Base-by-base conservation (phyloP, 2,888 invertebrate species). In the Hypena proboscidalis region DNA sequence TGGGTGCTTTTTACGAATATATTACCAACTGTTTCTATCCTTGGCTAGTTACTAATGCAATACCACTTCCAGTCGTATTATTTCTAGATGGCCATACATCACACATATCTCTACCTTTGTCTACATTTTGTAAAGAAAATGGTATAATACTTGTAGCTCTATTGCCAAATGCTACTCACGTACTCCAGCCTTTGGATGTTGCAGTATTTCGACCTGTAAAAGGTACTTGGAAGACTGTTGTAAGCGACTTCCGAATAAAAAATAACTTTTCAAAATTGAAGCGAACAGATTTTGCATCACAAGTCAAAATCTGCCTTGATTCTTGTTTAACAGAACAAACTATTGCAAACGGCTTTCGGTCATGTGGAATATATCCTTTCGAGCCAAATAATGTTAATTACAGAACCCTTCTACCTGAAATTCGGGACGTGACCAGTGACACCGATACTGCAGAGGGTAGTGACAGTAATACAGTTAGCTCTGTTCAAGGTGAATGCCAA, bases 21-120 rank as follows among this genome's bases (percentile, higher is more conserved):
- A 27, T 52, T 4, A 22, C 31, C 7, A 43, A 43, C 17, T 8
- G 29, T 13, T 39, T 32, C 10, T 8, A 25, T 15, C 31, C 32
- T 10, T 39, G 30, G 21, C 11, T 39, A 6, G 20, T 21, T n/a
- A 7, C 21, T 13, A 23, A 39, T 11, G 22, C 7, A 22, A 40
- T 36, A 5, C 21, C 34, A 38, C 29, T 41, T 8, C 48, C 56
- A 20, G 31, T 48, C 19, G 45, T 49, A 14, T 37, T 54, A n/a
- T 58, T 48, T 25, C 27, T 51, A 2, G 49, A 49, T 11, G 52
- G 55, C n/a, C 58, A 53, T 14, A 46, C n/a, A n/a, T n/a, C n/a
- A n/a, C n/a, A n/a, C n/a, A n/a, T n/a, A n/a, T n/a, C n/a, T n/a
- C n/a, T n/a, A n/a, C n/a, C n/a, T n/a, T n/a, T n/a, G n/a, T n/a